Evolutionary conservation across 2,113 vertebrate species (phyloP), one percentile per base, ranked within the genome.

Genomic region (Scolopax mira): DNA sequence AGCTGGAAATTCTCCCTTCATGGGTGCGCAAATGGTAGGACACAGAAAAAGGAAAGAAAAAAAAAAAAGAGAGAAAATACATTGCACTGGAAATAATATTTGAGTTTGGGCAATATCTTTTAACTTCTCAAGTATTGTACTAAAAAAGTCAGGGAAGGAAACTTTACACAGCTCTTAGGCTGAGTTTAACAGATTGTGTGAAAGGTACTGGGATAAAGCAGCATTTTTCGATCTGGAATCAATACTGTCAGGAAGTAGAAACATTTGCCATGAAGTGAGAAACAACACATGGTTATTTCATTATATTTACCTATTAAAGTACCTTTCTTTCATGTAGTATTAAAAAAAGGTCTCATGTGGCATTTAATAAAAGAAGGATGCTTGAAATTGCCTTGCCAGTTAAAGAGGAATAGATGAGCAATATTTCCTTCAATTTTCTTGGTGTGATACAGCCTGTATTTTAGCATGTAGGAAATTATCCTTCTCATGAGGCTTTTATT

Each of bases 211-310:
- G 73, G 88, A 74, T 74, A 87, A 84, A 85, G 41, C 88, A 90
- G 60, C 28, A 5, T n/a, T 91, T 85, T 82, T 90, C 10, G 54
- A 94, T 96, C 97, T 97, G 97, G 96, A 97, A 96, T 93, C 97
- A 97, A 97, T 97, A 87, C 83, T 1, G 31, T 86, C 96, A 96
- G 90, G 95, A 96, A 97, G 88, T 70, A 86, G 94, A 95, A 96
- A 92, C 89, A 86, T 95, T 96, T 86, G 88, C 80, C 52, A 39
- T 52, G 88, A 94, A 89, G 91, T 93, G 93, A 96, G 96, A 96
- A 97, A 93, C 66, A 95, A 71, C 96, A 96, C 94, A 94, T 94
- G 96, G 95, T 93, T 95, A 85, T 93, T 95, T 94, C 96, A 95
- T 96, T 95, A 85, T 88, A 70, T 94, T 93, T 94, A 90, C 94